Evolutionary conservation across 2,888 invertebrate genomes (phyloP).

Genomic region (Dryobotodes eremita): DNA sequence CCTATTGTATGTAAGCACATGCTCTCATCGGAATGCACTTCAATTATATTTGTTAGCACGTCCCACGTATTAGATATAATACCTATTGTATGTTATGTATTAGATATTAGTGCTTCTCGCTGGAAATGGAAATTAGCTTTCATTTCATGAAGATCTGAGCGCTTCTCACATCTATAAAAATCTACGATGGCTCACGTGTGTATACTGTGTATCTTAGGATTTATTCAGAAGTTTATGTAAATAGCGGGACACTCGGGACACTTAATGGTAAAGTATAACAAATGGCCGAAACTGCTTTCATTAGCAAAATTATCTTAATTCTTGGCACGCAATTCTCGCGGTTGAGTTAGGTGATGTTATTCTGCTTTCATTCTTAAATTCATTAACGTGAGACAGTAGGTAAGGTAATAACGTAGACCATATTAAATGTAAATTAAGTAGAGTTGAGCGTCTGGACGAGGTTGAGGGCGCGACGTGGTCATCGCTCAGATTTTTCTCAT

Average conservation of each 20-base stretch:
- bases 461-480: conserved; percentile 71
- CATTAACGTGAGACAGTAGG: conserved; percentile 51
- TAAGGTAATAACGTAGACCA: conserved; percentile 25
- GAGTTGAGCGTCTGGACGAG: conserved; percentile 55
- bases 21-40: conserved; percentile 87
- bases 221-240: conserved; percentile 35
- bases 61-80: conserved; percentile 78
- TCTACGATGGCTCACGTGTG: conserved; percentile 6
- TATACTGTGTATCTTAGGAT: conserved; percentile 7
- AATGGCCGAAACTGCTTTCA: conserved; percentile 50
- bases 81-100: conserved; percentile 70
- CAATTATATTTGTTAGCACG: conserved; percentile 85
- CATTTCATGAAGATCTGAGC: conserved; percentile 39
- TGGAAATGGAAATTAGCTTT: conserved; percentile 65
- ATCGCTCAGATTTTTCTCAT: conserved; percentile 84
- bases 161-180: conserved; percentile 17
- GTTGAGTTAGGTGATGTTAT: conserved; percentile 46
- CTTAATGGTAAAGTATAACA: conserved; percentile 28
- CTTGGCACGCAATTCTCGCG: conserved; percentile 61
- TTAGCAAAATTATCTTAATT: conserved; percentile 68
- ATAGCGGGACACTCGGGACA: conserved; percentile 12
- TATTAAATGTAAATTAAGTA: conserved; percentile 55
- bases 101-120: conserved; percentile 52
- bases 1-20: conserved; percentile 87
- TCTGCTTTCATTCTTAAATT: conserved; percentile 71